A percentile compares a stretch with the other conserved stretches of the same genome.
Conservation (phyloP, 2,113 vertebrate species). For the Melanerpes aurifrons region DNA sequence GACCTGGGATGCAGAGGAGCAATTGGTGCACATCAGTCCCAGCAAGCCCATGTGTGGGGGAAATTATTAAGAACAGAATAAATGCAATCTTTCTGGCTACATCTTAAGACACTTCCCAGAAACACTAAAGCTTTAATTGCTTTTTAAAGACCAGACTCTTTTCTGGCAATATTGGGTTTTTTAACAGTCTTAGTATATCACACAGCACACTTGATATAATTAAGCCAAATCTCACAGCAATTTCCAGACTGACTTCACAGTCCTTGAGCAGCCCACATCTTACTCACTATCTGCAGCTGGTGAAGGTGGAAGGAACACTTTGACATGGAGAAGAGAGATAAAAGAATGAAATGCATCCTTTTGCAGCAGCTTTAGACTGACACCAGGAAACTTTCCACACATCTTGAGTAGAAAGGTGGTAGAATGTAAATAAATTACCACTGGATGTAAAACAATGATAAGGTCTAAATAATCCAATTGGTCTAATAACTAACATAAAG, state of each 20-base stretch:
- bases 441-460: too few relatives aligned
- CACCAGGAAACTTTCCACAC: too few relatives aligned
- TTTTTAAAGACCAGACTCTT: slow-evolving; percentile 14
- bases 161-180: not conserved
- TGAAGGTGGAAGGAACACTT: not conserved
- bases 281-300: not conserved
- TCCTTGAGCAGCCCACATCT: not conserved
- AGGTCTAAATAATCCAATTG: too few relatives aligned
- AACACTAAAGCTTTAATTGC: slow-evolving; percentile 17
- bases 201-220: not conserved
- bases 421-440: too few relatives aligned
- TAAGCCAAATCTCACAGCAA: not conserved
- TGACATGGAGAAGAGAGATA: not conserved
- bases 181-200: not conserved
- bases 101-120: not conserved
- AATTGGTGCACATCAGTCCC: fast-evolving
- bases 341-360: not conserved
- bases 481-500: too few relatives aligned
- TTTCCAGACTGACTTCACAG: not conserved
- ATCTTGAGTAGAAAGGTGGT: too few relatives aligned
- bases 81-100: not conserved
- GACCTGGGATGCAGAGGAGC: not conserved
- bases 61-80: not conserved
- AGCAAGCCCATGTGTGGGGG: not conserved
- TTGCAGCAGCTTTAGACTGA: too few relatives aligned